A percentile compares a stretch with the other conserved stretches of the same genome.
Evolutionary conservation across 2,113 vertebrate species (phyloP).

Genomic region (Chrysemys picta): DNA sequence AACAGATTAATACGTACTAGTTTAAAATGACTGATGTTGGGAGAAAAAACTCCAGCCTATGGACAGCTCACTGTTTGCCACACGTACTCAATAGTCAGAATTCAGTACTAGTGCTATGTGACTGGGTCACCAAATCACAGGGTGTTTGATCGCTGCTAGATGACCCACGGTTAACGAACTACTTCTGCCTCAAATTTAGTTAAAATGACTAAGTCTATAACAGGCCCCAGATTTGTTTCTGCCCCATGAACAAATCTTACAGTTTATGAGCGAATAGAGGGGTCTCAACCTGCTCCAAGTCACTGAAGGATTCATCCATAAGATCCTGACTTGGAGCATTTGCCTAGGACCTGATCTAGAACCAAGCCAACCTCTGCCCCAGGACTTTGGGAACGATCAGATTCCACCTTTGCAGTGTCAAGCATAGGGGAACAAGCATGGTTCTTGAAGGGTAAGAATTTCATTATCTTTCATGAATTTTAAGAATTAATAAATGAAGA

Average conservation of each 20-base stretch:
- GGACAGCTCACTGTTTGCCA: neutral
- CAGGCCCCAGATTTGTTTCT: neutral
- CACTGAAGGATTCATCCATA: neutral
- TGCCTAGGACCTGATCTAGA: neutral
- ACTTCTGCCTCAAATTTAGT: constrained; percentile 15
- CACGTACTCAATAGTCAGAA: neutral
- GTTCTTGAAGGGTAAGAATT: neutral
- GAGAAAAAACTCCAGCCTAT: neutral
- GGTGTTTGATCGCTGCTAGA: neutral
- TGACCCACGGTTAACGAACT: neutral
- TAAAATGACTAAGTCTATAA: constrained; percentile 9
- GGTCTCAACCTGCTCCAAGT: neutral
- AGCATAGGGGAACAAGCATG: neutral
- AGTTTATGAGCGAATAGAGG: neutral
- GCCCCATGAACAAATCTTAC: neutral
- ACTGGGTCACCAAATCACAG: neutral
- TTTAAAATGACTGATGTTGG: neutral
- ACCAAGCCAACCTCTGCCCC: neutral
- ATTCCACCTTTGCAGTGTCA: neutral
- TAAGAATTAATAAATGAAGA: neutral
- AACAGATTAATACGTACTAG: neutral
- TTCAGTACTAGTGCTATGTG: neutral
- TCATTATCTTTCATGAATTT: neutral
- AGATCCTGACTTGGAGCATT: neutral
- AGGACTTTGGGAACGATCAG: neutral